Conservation (phyloP, 2,113 vertebrate species). For the Ciconia stormi region DNA sequence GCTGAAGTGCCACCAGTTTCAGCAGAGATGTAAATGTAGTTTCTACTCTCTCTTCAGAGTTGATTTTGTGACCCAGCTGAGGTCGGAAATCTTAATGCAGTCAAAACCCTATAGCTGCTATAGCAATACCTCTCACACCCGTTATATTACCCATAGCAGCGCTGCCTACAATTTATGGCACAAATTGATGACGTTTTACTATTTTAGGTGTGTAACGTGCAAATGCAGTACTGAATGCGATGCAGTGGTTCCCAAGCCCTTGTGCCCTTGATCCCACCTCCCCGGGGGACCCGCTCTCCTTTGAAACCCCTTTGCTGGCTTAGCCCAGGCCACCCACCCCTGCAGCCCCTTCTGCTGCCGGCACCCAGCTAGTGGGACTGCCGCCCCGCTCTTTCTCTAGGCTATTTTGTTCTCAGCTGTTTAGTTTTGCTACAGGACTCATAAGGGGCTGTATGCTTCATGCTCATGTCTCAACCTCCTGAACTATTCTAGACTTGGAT, state of each 20-base stretch:
- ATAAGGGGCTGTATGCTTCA: neutral
- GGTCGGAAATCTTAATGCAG: neutral
- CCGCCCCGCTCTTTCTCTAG: neutral
- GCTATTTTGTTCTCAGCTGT: neutral
- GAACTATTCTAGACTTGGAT: neutral
- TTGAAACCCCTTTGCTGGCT: neutral
- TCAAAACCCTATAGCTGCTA: neutral
- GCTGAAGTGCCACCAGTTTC: neutral
- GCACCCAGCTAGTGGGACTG: neutral
- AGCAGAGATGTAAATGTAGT: neutral
- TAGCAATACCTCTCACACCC: neutral
- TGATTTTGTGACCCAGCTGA: neutral
- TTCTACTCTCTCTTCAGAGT: neutral
- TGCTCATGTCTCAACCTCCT: neutral
- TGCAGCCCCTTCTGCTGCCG: neutral
- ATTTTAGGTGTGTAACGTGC: neutral
- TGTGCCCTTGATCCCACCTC: neutral
- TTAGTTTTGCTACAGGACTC: neutral
- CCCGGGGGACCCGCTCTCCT: neutral
- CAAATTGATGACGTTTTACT: neutral
- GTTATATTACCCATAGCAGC: neutral
- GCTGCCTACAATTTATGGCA: no score
- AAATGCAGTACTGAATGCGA: neutral
- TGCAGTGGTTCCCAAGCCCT: neutral
- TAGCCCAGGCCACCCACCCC: neutral